phyloP scores from a whole-genome alignment of 2,113 vertebrate species.

The Platysteira castanea region DNA sequence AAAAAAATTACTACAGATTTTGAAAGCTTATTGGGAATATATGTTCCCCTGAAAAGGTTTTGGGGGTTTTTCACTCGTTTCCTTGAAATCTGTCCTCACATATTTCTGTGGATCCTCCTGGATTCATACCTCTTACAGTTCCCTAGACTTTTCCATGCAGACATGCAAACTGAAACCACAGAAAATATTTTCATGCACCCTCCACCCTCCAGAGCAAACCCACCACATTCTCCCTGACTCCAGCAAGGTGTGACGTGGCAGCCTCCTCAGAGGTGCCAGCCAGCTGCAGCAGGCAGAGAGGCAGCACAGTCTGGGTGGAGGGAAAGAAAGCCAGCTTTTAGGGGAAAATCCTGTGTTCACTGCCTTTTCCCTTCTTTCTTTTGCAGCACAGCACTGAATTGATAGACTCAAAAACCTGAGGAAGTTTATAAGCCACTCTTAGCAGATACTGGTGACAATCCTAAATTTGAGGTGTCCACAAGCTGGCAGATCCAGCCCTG shows the following conservation, averaged over 20 bases:
- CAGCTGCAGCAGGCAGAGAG: conserved; percentile 6
- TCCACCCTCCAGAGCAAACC: conserved; percentile 52
- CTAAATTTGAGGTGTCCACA: background rate
- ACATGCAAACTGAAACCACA: conserved; percentile 55
- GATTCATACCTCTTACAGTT: conserved; percentile 27
- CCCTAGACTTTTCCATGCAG: conserved; percentile 14
- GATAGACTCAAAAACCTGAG: background rate
- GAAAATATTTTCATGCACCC: conserved; percentile 52
- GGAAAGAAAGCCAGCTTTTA: conserved; percentile 2
- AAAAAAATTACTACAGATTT: background rate
- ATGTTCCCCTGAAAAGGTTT: background rate
- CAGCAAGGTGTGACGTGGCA: conserved; percentile 26
- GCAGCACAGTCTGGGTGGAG: background rate
- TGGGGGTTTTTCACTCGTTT: background rate
- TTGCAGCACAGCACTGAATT: background rate
- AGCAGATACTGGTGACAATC: background rate
- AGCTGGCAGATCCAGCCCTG: background rate
- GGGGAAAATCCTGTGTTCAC: background rate
- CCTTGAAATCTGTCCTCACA: conserved; percentile 17
- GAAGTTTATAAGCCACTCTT: background rate
- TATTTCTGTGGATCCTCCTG: conserved; percentile 36
- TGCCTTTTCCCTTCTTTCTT: background rate
- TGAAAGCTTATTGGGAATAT: conserved; percentile 23
- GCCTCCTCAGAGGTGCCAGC: background rate
- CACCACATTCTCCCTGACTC: background rate